These are phyloP conservation scores for Phymorhynchus buccinoides DNA, from an alignment of 1,140 invertebrate genomes.

Conservation along the genomic window DNA sequence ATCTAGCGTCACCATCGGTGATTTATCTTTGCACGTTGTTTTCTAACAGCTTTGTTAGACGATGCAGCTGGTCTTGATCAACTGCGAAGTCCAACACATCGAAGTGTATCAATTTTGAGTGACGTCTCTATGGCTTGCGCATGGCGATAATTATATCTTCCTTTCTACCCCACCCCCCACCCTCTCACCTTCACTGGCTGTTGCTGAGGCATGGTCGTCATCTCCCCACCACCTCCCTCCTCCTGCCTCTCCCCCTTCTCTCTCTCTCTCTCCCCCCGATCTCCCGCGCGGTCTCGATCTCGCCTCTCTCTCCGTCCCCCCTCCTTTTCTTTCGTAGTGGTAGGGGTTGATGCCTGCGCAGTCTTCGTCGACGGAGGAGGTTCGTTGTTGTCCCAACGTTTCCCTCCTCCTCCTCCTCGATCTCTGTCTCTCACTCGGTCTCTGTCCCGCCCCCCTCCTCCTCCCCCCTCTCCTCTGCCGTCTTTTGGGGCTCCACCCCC, in stretches of 20 bases:
- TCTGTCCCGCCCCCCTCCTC: neutral
- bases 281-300: conserved; percentile 9
- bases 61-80: no score
- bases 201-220: conserved; percentile 18
- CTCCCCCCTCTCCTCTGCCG: neutral
- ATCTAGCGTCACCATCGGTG: no score
- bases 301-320: conserved; percentile 22
- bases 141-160: no score
- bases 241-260: conserved; percentile 30
- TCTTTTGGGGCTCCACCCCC: conserved; percentile 35
- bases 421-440: conserved; percentile 32
- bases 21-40: no score
- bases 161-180: neutral
- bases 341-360: no score
- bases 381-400: neutral
- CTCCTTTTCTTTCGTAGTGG: no score
- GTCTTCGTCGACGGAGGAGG: neutral
- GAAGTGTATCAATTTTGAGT: no score
- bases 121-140: no score
- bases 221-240: no score
- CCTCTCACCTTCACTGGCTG: conserved; percentile 32
- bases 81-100: no score
- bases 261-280: neutral
- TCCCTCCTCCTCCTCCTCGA: conserved; percentile 31
- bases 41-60: no score